phyloP scores from a whole-genome alignment of 2,797 vertebrate species.

The Masticophis lateralis region DNA sequence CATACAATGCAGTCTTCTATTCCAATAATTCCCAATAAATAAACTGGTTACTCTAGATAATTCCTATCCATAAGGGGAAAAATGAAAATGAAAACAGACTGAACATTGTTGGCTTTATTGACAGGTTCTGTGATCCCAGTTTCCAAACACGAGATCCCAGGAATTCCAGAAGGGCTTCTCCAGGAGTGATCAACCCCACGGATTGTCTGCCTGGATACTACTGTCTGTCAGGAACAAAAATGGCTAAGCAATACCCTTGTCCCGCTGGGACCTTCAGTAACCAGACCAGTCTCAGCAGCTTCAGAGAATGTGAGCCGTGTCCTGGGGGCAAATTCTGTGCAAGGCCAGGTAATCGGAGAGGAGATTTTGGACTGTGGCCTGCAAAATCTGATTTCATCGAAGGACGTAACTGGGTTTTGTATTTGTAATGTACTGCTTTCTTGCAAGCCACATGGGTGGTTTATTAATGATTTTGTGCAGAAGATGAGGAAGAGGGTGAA shows the following conservation, averaged over 20 bases:
- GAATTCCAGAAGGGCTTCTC: not conserved
- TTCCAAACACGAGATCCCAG: not conserved
- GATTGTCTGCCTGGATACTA: conserved; percentile 82
- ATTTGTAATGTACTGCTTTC: not conserved
- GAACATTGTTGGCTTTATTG: not conserved
- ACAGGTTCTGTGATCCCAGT: conserved; percentile 66
- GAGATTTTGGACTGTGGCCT: not conserved
- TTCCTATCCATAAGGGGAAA: not conserved
- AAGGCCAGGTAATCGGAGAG: conserved; percentile 27
- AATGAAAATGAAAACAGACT: not conserved
- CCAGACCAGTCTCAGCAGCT: conserved; percentile 56
- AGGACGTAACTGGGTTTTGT: not conserved
- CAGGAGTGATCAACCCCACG: conserved; percentile 27
- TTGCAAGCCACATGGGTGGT: not conserved
- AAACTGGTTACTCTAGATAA: not conserved
- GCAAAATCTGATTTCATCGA: not conserved
- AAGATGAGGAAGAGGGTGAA: not conserved
- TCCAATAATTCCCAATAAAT: not conserved
- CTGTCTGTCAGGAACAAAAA: conserved; percentile 76
- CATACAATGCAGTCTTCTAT: not conserved
- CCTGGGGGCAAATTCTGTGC: conserved; percentile 80
- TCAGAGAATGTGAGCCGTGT: conserved; percentile 77
- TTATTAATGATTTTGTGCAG: not conserved
- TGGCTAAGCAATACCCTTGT: conserved; percentile 75
- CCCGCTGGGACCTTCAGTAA: conserved; percentile 83